A percentile compares a stretch with the other conserved stretches of the same genome.
These are phyloP conservation scores for Dendrolimus pini DNA, from an alignment of 2,888 invertebrate species.

Conservation along the genomic window DNA sequence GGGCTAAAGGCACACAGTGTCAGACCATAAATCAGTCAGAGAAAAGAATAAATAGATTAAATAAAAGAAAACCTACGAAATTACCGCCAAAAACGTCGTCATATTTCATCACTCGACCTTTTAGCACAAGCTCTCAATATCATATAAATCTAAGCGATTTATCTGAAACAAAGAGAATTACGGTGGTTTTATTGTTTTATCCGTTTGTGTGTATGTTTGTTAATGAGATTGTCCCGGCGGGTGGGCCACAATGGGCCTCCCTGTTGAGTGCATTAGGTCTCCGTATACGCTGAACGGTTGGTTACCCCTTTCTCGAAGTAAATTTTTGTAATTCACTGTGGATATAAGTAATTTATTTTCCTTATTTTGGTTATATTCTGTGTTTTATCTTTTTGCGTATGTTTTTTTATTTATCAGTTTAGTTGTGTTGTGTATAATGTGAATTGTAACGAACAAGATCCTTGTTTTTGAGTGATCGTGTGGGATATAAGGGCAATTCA, in stretches of 20 bases:
- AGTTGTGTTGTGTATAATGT: too few relatives aligned
- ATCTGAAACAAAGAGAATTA: background rate
- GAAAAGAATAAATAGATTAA: background rate
- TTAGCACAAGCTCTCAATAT: background rate
- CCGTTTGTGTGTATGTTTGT: conserved; percentile 1
- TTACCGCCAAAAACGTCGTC: background rate
- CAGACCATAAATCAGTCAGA: background rate
- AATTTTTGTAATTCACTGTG: background rate
- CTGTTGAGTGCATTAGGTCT: background rate
- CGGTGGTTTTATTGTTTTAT: background rate
- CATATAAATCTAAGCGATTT: background rate
- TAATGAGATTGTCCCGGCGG: conserved; percentile 3
- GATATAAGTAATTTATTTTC: background rate
- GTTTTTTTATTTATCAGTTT: too few relatives aligned
- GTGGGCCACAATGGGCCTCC: background rate
- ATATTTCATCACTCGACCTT: background rate
- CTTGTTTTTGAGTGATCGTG: too few relatives aligned
- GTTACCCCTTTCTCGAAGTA: background rate
- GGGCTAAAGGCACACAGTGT: background rate
- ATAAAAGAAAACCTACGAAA: background rate
- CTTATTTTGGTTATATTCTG: too few relatives aligned
- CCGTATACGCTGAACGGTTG: background rate
- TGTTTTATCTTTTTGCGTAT: too few relatives aligned
- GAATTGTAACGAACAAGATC: too few relatives aligned
- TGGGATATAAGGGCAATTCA: too few relatives aligned